Evolutionary conservation across 2,797 vertebrate genomes (phyloP).

Genomic region (Lophius americanus): DNA sequence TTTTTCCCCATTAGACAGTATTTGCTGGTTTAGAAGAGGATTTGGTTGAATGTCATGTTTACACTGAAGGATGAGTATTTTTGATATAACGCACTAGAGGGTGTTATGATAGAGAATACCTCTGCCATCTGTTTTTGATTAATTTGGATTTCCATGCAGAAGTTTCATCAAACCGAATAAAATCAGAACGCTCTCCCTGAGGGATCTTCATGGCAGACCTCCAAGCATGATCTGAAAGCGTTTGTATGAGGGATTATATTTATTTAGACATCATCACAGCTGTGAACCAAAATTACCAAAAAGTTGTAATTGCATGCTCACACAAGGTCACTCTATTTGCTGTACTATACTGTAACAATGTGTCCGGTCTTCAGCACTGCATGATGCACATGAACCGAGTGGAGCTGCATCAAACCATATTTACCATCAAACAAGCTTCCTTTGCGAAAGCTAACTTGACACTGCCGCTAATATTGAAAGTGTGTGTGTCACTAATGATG

Average conservation of each 20-base stretch:
- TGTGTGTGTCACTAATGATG: too few relatives aligned
- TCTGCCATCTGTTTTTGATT: slow-evolving; percentile 58
- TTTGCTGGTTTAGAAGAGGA: slow-evolving; percentile 28
- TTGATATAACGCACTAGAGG: slow-evolving; percentile 18
- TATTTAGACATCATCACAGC: slow-evolving; percentile 30
- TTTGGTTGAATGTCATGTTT: slow-evolving; percentile 46
- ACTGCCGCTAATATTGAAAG: too few relatives aligned
- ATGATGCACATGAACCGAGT: slow-evolving; percentile 9
- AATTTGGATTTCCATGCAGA: slow-evolving; percentile 24
- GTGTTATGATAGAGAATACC: slow-evolving; percentile 46
- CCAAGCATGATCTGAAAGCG: slow-evolving; percentile 28
- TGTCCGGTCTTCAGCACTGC: slow-evolving; percentile 48
- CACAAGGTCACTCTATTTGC: slow-evolving; percentile 33
- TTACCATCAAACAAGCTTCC: not conserved
- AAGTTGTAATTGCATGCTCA: slow-evolving; percentile 25
- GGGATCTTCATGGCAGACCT: slow-evolving; percentile 10
- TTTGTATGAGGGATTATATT: slow-evolving; percentile 40
- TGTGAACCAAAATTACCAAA: slow-evolving; percentile 21
- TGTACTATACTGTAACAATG: not conserved
- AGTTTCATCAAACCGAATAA: slow-evolving; percentile 36
- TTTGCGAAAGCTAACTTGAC: too few relatives aligned
- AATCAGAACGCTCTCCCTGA: slow-evolving; percentile 21
- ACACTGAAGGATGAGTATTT: slow-evolving; percentile 27
- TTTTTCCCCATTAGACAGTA: slow-evolving; percentile 5
- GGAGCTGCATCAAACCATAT: not conserved